phyloP scores from a whole-genome alignment of 2,113 vertebrate species.

The Cryptomyrus ogoouensis region DNA sequence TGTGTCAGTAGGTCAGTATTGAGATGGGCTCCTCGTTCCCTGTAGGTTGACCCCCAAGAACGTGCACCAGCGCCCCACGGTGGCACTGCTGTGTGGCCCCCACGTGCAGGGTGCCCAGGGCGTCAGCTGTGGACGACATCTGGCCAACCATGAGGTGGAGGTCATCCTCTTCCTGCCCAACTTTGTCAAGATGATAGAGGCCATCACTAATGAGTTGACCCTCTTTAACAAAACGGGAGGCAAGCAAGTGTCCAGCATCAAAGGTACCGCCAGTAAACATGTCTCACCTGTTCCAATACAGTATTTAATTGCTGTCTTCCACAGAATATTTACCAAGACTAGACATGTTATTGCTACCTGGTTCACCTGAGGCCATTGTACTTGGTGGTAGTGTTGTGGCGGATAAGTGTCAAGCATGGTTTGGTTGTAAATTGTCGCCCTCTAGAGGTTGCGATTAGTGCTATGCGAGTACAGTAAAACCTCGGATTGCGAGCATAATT shows the following conservation, averaged over 20 bases:
- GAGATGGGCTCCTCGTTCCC: conserved; percentile 31
- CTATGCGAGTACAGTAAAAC: background rate
- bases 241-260: conserved; percentile 87
- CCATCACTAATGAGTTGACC: conserved; percentile 82
- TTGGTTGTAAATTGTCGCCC: background rate
- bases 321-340: background rate
- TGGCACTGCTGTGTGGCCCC: conserved; percentile 87
- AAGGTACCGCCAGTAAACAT: conserved; percentile 60
- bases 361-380: background rate
- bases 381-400: background rate
- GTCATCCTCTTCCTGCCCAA: conserved; percentile 92
- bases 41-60: conserved; percentile 92
- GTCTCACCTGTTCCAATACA: background rate
- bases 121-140: conserved; percentile 90
- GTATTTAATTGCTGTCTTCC: background rate
- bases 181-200: conserved; percentile 94
- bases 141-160: conserved; percentile 94
- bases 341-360: background rate
- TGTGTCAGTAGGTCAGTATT: background rate
- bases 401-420: background rate
- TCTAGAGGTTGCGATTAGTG: background rate
- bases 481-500: too few species aligned
- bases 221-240: conserved; percentile 86
- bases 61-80: conserved; percentile 88
- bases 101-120: conserved; percentile 96